Evolutionary conservation across 1,140 invertebrate species (phyloP), one percentile per base, ranked within the genome.

Genomic region (Oryctes rhinoceros): DNA sequence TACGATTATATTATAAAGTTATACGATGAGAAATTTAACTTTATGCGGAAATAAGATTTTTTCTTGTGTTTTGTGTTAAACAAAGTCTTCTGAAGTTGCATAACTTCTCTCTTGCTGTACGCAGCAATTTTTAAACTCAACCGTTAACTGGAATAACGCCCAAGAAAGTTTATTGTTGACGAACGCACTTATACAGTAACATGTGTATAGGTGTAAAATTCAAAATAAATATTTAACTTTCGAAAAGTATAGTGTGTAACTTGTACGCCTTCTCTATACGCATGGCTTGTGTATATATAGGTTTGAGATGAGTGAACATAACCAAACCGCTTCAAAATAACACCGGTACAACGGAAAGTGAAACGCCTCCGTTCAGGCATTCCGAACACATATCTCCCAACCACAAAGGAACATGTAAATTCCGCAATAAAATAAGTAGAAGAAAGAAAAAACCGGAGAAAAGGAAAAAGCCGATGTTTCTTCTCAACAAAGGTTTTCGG

Each of bases 201-300:
- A 53, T 53, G 49, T 53, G n/a, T 53, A 18, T 53, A 53, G 49
- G 49, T 53, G 49, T 53, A 53, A 53, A 53, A 53, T 53, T 53
- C 49, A 53, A 53, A 53, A 53, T 53, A 53, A 53, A 53, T 53
- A 53, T 53, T 53, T 53, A 53, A 53, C 49, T 53, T 53, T 53
- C 49, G 13, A 53, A 53, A 53, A 53, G 49, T 53, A 53, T 53
- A 53, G 49, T 53, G 49, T 53, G 39, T 44, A 44, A 44, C 39
- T 53, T 53, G 49, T 53, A 53, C 49, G 49, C 49, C 5, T 44
- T 4, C 9, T 44, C 5, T 44, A 53, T 53, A 53, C 4, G 13
- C 49, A 53, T 15, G 39, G 39, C 39, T 44, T 44, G 39, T 44
- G 39, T 44, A 10, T 44, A 44, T 53, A 53, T 15, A 18, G 49